Conservation (phyloP, 2,888 invertebrate species). For the Cryptocheilus praepositus region DNA sequence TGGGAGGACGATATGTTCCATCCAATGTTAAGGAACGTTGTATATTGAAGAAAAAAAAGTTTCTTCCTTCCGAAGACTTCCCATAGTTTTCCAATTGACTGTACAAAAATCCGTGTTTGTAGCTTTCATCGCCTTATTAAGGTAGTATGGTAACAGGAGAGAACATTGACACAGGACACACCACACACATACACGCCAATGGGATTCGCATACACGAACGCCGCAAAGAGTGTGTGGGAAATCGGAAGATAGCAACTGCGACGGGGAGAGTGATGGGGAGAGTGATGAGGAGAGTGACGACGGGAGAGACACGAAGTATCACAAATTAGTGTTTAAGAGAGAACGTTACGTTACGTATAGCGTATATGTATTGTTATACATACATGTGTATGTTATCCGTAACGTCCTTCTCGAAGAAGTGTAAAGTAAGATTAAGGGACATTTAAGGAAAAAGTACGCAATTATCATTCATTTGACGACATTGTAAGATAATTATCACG, state of each 20-base stretch:
- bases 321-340: constrained; percentile 66
- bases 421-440: constrained; percentile 30
- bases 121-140: constrained; percentile 70
- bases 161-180: no score
- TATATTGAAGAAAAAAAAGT: constrained; percentile 40
- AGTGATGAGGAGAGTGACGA: no score
- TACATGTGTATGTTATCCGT: constrained; percentile 54
- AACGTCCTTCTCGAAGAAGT: constrained; percentile 47
- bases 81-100: constrained; percentile 69
- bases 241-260: no score
- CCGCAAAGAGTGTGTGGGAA: no score
- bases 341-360: constrained; percentile 64
- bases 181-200: no score
- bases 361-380: constrained; percentile 47
- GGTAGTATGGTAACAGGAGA: constrained; percentile 43
- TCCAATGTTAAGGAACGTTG: constrained; percentile 26
- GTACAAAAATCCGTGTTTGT: constrained; percentile 69
- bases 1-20: constrained; percentile 16
- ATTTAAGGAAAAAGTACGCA: constrained; percentile 31
- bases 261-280: no score
- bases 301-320: constrained; percentile 55
- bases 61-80: constrained; percentile 67
- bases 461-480: constrained; percentile 48
- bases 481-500: constrained; percentile 50
- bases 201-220: no score